Evolutionary conservation across 2,113 vertebrate species (phyloP).

Genomic region (Tylochromis polylepis): DNA sequence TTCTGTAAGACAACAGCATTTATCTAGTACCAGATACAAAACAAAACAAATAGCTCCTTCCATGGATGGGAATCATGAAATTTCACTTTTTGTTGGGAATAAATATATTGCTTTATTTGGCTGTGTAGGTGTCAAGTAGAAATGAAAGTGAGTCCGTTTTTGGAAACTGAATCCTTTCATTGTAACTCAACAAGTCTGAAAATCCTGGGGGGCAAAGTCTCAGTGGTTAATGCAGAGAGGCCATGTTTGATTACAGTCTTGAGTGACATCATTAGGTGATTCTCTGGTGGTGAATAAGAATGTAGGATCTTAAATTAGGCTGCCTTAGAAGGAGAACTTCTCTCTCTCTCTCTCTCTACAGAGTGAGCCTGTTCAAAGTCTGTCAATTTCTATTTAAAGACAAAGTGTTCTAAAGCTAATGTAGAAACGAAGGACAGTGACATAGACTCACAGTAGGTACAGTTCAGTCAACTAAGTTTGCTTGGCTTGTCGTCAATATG

Average conservation of each 20-base stretch:
- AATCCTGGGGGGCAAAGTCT: conserved; percentile 34
- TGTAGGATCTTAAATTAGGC: not conserved
- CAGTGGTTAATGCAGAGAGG: conserved; percentile 18
- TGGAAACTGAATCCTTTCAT: not conserved
- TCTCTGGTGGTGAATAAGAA: conserved; percentile 13
- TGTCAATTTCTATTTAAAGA: not conserved
- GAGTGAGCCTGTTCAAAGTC: not conserved
- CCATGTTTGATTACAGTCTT: conserved; percentile 52
- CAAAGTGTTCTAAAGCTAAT: not conserved
- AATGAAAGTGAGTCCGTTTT: not conserved
- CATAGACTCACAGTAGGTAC: not conserved
- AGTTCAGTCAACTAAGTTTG: not conserved
- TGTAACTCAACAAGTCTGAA: conserved; percentile 13
- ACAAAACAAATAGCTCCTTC: not conserved
- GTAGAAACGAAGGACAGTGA: not conserved
- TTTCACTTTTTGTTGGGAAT: not conserved
- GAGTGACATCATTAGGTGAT: conserved; percentile 13
- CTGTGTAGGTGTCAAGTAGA: not conserved
- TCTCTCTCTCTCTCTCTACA: not conserved
- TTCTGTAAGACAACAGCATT: conserved; percentile 68
- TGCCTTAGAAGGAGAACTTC: not conserved
- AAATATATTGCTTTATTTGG: not conserved
- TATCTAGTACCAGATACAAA: not conserved
- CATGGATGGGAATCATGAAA: not conserved
- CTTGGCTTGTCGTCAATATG: not conserved